A percentile compares a stretch with the other conserved stretches of the same genome.
These are phyloP conservation scores for Drosophila pachea DNA, from an alignment of 1,140 invertebrate genomes.

Conservation along the genomic window DNA sequence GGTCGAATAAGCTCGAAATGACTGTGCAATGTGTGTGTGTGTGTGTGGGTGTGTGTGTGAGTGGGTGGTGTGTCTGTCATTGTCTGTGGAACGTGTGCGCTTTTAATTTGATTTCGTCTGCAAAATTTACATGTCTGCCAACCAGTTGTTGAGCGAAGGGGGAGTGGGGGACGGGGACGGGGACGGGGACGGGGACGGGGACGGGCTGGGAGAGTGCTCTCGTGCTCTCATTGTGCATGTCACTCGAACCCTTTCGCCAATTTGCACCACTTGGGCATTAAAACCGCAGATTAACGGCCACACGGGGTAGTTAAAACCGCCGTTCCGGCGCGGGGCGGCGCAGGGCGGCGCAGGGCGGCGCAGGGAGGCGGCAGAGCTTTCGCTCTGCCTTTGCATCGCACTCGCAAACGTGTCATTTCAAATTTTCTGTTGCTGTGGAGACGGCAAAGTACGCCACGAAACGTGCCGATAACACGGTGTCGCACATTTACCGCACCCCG, in stretches of 20 bases:
- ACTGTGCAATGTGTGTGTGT: not conserved
- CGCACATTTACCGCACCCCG: constrained; percentile 46
- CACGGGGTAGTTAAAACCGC: constrained; percentile 69
- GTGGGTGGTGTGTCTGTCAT: constrained; percentile 28
- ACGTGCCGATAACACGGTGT: constrained; percentile 76
- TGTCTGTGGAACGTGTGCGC: constrained; percentile 64
- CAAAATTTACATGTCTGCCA: constrained; percentile 67
- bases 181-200: constrained; percentile 18
- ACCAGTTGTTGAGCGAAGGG: not conserved
- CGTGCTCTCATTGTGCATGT: constrained; percentile 28
- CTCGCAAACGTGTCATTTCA: constrained; percentile 70
- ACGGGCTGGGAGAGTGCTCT: not conserved
- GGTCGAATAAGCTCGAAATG: constrained; percentile 25
- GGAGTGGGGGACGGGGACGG: constrained; percentile 14
- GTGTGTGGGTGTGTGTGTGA: not conserved
- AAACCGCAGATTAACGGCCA: constrained; percentile 75
- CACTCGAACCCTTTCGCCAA: constrained; percentile 74
- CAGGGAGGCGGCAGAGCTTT: not conserved
- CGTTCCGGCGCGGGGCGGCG: not conserved
- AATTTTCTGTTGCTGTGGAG: constrained; percentile 62
- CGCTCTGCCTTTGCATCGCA: constrained; percentile 25
- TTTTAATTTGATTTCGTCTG: constrained; percentile 76
- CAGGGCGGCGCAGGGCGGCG: not conserved
- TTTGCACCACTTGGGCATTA: constrained; percentile 74
- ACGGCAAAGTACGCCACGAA: constrained; percentile 58